These are phyloP conservation scores for Spilarctia lutea DNA, from an alignment of 2,888 invertebrate genomes.

Conservation along the genomic window DNA sequence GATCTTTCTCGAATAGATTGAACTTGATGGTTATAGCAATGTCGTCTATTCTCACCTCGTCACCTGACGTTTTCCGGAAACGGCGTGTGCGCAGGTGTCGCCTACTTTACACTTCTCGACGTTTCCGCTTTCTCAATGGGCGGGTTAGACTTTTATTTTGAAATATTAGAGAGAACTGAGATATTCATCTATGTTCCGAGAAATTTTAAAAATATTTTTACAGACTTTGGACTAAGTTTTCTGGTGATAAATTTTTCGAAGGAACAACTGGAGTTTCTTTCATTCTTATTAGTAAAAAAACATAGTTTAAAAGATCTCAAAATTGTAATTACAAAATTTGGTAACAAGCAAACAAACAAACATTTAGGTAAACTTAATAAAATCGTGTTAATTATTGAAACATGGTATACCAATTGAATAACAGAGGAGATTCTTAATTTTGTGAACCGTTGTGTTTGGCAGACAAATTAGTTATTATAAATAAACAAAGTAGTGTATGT, in stretches of 20 bases:
- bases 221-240: not conserved
- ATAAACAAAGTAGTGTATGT: not conserved
- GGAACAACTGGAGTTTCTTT: not conserved
- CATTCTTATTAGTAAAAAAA: not conserved
- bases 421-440: not conserved
- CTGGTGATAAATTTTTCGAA: not conserved
- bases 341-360: too few species aligned
- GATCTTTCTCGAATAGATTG: conserved; percentile 31
- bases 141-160: conserved; percentile 21
- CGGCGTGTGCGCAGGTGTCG: conserved; percentile 54
- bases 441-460: not conserved
- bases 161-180: conserved; percentile 18
- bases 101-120: conserved; percentile 41
- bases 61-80: conserved; percentile 58
- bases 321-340: too few species aligned
- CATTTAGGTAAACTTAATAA: too few species aligned
- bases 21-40: conserved; percentile 49
- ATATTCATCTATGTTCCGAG: conserved; percentile 11
- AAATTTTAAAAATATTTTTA: not conserved
- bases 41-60: conserved; percentile 46
- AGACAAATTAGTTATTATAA: not conserved
- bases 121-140: conserved; percentile 54
- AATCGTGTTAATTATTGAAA: not conserved
- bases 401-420: not conserved
- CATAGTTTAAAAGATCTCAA: too few species aligned